These are phyloP conservation scores for Arremon brunneinucha DNA, from an alignment of 2,797 vertebrate species.

Conservation along the genomic window DNA sequence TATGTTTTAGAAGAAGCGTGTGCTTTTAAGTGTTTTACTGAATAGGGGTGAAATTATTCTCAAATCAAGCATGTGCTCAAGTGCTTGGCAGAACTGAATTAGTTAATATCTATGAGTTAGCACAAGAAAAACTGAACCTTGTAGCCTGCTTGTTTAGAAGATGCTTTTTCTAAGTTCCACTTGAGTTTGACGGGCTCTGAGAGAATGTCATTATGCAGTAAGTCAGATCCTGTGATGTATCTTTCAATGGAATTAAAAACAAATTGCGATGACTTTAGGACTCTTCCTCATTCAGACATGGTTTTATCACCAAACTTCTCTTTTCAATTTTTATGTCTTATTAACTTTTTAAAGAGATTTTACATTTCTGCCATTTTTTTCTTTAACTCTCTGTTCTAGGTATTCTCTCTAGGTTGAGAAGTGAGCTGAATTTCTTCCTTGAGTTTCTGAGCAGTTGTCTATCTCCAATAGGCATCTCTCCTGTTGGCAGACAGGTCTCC, in stretches of 20 bases:
- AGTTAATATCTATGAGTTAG: neutral
- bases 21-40: constrained; percentile 7
- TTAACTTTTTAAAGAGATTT: neutral
- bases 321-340: neutral
- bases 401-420: neutral
- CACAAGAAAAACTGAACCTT: neutral
- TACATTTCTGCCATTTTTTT: neutral
- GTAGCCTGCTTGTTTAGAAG: neutral
- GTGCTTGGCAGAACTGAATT: neutral
- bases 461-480: neutral
- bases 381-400: neutral
- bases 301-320: neutral
- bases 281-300: neutral
- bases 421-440: neutral
- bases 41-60: neutral
- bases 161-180: neutral
- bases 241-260: neutral
- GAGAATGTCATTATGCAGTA: neutral
- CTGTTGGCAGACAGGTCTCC: neutral
- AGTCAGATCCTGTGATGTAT: fast-evolving
- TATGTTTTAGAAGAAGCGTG: neutral
- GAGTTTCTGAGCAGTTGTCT: neutral
- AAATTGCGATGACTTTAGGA: neutral
- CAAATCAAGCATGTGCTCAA: constrained; percentile 10
- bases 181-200: neutral